phyloP scores from a whole-genome alignment of 2,888 invertebrate species.

The Halocaridina rubra region DNA sequence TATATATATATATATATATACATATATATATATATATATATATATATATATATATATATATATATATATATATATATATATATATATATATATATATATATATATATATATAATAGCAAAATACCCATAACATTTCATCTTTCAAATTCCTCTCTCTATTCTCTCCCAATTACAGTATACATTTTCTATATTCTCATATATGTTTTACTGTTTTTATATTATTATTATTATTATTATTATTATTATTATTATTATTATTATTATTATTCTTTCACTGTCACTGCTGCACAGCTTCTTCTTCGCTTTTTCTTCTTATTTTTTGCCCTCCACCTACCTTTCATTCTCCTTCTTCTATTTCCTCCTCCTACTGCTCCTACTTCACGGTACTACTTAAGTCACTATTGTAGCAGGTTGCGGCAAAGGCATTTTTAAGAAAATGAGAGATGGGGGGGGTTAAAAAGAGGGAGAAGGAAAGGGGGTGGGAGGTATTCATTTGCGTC shows the following conservation, averaged over 20 bases:
- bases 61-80: neutral
- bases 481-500: too few relatives aligned
- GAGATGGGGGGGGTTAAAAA: too few relatives aligned
- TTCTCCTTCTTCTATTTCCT: neutral
- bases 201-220: neutral
- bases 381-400: neutral
- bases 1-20: neutral
- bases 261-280: neutral
- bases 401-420: neutral
- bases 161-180: neutral
- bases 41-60: slow-evolving; percentile 3
- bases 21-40: neutral
- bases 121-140: neutral
- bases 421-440: too few relatives aligned
- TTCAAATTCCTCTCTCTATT: neutral
- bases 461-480: too few relatives aligned
- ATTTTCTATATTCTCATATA: neutral
- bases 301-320: neutral
- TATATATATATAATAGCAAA: neutral
- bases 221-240: neutral
- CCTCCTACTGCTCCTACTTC: neutral
- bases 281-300: neutral
- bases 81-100: slow-evolving; percentile 2
- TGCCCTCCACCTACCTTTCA: neutral
- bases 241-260: too few relatives aligned